Conservation (phyloP, 1,140 invertebrate genomes). For the Dendrolimus punctatus region DNA sequence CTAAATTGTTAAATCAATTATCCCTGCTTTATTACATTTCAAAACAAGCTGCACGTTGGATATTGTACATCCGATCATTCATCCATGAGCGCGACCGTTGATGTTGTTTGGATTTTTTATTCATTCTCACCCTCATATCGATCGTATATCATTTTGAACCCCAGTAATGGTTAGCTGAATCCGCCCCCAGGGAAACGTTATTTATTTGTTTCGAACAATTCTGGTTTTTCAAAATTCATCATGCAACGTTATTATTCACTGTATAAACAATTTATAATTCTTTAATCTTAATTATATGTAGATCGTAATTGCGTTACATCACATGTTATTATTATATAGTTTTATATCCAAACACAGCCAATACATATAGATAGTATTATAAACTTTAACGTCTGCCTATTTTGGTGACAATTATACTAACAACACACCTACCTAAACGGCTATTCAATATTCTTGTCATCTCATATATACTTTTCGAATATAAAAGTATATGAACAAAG, state of each 20-base stretch:
- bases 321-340: no score
- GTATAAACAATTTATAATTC: no score
- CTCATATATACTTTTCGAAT: no score
- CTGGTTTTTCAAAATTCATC: not conserved
- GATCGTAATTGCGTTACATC: no score
- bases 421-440: no score
- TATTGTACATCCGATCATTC: conserved; percentile 19
- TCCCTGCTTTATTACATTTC: conserved; percentile 6
- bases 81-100: conserved; percentile 31
- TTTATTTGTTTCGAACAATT: conserved; percentile 11
- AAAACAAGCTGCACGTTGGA: conserved; percentile 6
- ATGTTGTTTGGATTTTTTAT: conserved; percentile 52
- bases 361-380: no score
- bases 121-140: conserved; percentile 53
- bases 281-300: no score
- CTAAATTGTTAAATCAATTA: conserved; percentile 8
- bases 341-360: no score
- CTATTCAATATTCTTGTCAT: no score
- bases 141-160: conserved; percentile 28
- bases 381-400: no score
- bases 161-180: conserved; percentile 23
- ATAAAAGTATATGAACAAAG: no score
- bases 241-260: conserved; percentile 1
- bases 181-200: not conserved
- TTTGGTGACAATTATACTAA: no score